Base-by-base conservation (phyloP, 2,797 vertebrate species). In the Novumbra hubbsi region DNA sequence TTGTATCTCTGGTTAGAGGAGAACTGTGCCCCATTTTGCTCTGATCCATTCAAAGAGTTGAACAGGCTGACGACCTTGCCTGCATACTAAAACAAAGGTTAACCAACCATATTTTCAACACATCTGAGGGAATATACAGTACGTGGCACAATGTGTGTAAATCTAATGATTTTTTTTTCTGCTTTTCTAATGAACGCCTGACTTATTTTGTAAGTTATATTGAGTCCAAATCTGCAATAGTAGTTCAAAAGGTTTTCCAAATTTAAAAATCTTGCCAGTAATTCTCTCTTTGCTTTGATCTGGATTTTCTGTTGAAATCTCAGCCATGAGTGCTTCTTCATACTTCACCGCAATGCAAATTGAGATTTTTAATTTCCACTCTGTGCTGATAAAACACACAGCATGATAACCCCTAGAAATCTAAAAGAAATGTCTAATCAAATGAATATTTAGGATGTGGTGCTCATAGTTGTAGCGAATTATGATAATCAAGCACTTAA, bases 211-310 rank as follows among this genome's bases (percentile, higher is more conserved):
- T 50, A 21, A 0, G 19, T n/a, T 55, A 38, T 34, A 38, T 45
- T 12, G 38, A 27, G 57, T 55, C 34, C 55, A 34, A 30, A 41
- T 32, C 21, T 5, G 34, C 5, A 38, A 38, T 38, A 7, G 34
- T 28, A 52, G 27, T 74, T 74, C 45, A 80, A 80, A 77, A 70
- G 5, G 9, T 34, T 69, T 68, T 38, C 34, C 69, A 57, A 62
- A 80, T 73, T 73, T 60, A 76, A 63, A 48, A 57, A 30, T 73
- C 30, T 76, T 0, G 3, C 50, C 32, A 45, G 1, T 1, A n/a
- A 21, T 32, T 69, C 41, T 65, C 34, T 49, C 55, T 69, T 68
- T 73, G 68, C 72, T 78, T 74, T 74, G 65, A 75, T 71, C 64
- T 71, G 24, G 48, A 32, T 66, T 70, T 65, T 48, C 55, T n/a